A percentile compares a stretch with the other conserved stretches of the same genome.
phyloP scores from a whole-genome alignment of 2,888 invertebrate species.

The Stomorhina lunata region DNA sequence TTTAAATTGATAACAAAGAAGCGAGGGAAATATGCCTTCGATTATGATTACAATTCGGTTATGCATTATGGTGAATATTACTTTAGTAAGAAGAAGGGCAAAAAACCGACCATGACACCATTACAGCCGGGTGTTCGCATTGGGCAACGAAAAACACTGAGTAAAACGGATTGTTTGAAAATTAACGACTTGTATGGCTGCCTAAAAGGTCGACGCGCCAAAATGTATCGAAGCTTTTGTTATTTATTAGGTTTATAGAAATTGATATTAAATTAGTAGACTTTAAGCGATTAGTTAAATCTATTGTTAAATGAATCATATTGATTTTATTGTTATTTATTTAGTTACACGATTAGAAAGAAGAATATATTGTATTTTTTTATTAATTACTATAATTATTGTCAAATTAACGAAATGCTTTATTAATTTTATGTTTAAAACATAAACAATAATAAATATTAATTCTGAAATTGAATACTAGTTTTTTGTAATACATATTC shows the following conservation, averaged over 20 bases:
- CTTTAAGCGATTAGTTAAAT: too few species aligned
- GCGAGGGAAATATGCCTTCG: conserved; percentile 84
- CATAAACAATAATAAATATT: too few species aligned
- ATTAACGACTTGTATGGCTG: conserved; percentile 85
- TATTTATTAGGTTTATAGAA: conserved; percentile 75
- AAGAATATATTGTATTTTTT: conserved; percentile 51
- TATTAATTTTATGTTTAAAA: too few species aligned
- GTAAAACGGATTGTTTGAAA: conserved; percentile 85
- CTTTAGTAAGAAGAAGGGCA: conserved; percentile 83
- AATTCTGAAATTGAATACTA: too few species aligned
- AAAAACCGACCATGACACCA: conserved; percentile 83
- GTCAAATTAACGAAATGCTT: too few species aligned
- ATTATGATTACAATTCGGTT: conserved; percentile 88
- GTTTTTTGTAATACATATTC: too few species aligned
- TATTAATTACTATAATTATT: neutral
- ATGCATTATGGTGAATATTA: conserved; percentile 88
- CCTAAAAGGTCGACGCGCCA: conserved; percentile 74
- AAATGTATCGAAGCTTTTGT: conserved; percentile 77
- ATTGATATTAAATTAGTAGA: neutral
- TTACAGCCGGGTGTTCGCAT: conserved; percentile 82
- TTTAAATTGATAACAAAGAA: conserved; percentile 84
- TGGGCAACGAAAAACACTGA: conserved; percentile 84
- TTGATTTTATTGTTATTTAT: conserved; percentile 69
- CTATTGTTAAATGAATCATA: conserved; percentile 73
- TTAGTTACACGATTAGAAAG: neutral